These are phyloP conservation scores for Hyperoplus lanceolatus DNA, from an alignment of 2,797 vertebrate genomes.

Conservation along the genomic window DNA sequence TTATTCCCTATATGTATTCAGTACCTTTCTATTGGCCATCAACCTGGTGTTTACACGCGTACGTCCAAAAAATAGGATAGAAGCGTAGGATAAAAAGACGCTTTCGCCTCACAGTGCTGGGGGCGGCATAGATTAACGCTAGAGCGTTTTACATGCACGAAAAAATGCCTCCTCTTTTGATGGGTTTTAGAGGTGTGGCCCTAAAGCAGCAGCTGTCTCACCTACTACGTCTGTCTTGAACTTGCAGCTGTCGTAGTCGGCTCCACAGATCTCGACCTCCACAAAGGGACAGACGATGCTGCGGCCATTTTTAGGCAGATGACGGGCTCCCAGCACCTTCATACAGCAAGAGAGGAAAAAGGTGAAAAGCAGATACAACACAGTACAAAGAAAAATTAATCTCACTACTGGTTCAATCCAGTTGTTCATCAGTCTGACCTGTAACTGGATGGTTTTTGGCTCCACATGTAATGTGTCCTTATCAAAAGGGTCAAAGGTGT, in stretches of 20 bases:
- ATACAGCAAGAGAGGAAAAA: neutral
- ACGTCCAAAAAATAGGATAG: too few species aligned
- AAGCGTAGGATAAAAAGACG: too few species aligned
- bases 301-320: slow-evolving; percentile 96
- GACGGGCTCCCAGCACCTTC: slow-evolving; percentile 94
- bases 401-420: too few species aligned
- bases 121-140: too few species aligned
- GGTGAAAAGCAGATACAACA: neutral
- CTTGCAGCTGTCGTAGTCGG: slow-evolving; percentile 93
- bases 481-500: slow-evolving; percentile 95
- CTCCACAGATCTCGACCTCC: slow-evolving; percentile 95
- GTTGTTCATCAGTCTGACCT: slow-evolving; percentile 79
- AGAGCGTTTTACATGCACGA: too few species aligned
- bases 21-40: too few species aligned
- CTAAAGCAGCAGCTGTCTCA: slow-evolving; percentile 69
- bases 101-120: too few species aligned
- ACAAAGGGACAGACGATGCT: slow-evolving; percentile 97
- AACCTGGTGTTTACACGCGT: too few species aligned
- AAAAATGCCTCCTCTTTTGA: too few species aligned
- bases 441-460: slow-evolving; percentile 90
- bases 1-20: too few species aligned
- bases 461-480: slow-evolving; percentile 91
- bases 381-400: neutral
- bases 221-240: slow-evolving; percentile 96
- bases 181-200: too few species aligned